Evolutionary conservation across 1,140 invertebrate genomes (phyloP), one percentile per base, ranked within the genome.

Genomic region (Vanessa tameamea): DNA sequence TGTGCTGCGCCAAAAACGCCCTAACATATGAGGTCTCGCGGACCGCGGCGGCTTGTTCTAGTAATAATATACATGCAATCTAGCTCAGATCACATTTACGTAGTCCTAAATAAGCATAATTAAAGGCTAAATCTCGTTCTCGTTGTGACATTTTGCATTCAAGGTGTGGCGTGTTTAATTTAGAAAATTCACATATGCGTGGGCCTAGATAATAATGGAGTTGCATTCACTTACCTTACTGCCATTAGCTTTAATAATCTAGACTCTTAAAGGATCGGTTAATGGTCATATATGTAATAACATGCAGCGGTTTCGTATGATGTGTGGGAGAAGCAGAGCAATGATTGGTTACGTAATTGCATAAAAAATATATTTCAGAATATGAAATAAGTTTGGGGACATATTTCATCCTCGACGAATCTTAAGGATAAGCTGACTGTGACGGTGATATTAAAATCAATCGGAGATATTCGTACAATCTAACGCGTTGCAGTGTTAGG

Each of bases 141-240:
- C 20, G 50, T 8, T 31, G 31, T 57, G 63, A 64, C 63, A 47
- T 64, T 64, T 16, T 9, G 63, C n/a, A 64, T 50, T 20, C 26
- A 47, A 64, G 37, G 63, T 64, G 63, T 64, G 63, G 63, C 63
- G n/a, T 5, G 14, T 11, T 31, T 63, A 14, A 63, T 43, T 43
- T 43, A 43, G 59, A 63, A 63, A 63, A 15, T 23, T 64, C 63
- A 64, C 16, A 64, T 64, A 64, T 20, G 53, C 16, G 53, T 63
- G 11, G 23, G 23, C 8, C 20, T 23, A 63, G 7, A 26, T 63
- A 26, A 63, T 63, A 63, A 63, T 51, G n/a, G 37, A 43, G 37
- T 43, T 43, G 37, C 37, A 51, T 51, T 51, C 48, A 51, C 13
- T 55, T 20, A 55, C 15, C 47, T 47, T 7, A 15, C 23, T 64